These are phyloP conservation scores for Lepidurus apus DNA, from an alignment of 1,140 invertebrate species.

Conservation along the genomic window DNA sequence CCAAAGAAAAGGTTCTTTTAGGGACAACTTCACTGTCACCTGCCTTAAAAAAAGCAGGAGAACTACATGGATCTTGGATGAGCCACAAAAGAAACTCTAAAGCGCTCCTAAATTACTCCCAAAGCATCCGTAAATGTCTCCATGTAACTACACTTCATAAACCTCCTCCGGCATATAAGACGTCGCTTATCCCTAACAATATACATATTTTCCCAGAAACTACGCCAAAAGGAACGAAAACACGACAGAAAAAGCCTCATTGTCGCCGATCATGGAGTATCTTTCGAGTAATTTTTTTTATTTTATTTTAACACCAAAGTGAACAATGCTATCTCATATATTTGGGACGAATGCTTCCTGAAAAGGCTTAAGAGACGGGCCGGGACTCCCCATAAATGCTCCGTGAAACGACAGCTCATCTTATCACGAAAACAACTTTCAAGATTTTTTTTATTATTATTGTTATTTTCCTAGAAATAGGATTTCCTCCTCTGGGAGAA, in stretches of 20 bases:
- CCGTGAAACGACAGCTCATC: background rate
- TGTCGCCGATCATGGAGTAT: background rate
- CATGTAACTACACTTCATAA: background rate
- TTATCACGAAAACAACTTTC: background rate
- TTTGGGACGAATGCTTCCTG: too few species aligned
- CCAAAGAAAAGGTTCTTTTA: background rate
- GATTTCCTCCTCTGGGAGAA: background rate
- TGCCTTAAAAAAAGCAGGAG: background rate
- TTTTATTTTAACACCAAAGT: too few species aligned
- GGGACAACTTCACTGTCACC: background rate
- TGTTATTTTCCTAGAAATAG: background rate
- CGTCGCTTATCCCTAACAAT: background rate
- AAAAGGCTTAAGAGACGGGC: too few species aligned
- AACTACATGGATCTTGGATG: background rate
- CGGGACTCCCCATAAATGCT: background rate
- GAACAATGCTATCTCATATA: too few species aligned
- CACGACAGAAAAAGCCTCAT: background rate
- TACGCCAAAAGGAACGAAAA: background rate
- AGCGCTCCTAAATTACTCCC: background rate
- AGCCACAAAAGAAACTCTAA: constrained; percentile 18
- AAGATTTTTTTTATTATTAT: background rate
- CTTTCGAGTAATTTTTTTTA: too few species aligned
- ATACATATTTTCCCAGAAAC: background rate
- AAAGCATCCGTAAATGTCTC: constrained; percentile 9
- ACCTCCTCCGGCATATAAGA: background rate